Evolutionary conservation across 2,888 invertebrate genomes (phyloP).

Genomic region (Eurytoma californica): DNA sequence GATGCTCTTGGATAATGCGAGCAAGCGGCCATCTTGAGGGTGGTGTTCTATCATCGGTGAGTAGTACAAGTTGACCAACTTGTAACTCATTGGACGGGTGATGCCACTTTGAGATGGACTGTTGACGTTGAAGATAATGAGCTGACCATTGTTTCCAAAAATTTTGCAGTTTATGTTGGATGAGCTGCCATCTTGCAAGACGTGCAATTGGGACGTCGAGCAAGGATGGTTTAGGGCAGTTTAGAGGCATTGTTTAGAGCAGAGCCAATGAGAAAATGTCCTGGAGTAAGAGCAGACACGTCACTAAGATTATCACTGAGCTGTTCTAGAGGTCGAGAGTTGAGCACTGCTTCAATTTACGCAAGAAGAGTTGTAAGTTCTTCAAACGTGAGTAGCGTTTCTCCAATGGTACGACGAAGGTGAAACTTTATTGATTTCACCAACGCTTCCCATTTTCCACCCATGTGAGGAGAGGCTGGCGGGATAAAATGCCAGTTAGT

Average conservation of each 20-base stretch:
- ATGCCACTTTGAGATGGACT: too few species aligned
- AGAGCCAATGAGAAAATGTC: constrained; percentile 63
- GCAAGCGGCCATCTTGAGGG: too few species aligned
- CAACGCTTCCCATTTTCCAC: too few species aligned
- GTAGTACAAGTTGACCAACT: too few species aligned
- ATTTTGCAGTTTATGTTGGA: too few species aligned
- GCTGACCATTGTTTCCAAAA: too few species aligned
- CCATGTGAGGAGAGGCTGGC: too few species aligned
- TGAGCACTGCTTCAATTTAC: background rate
- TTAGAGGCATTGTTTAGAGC: constrained; percentile 55
- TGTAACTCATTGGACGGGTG: too few species aligned
- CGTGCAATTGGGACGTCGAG: constrained; percentile 52
- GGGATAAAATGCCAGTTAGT: background rate
- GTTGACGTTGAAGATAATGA: too few species aligned
- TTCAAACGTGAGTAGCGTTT: background rate
- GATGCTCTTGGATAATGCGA: too few species aligned
- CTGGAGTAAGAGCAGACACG: too few species aligned
- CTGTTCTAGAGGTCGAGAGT: background rate
- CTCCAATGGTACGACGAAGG: background rate
- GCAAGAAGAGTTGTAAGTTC: background rate
- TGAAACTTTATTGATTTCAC: background rate
- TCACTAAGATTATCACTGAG: background rate
- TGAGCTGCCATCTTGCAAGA: constrained; percentile 52
- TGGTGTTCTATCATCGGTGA: too few species aligned
- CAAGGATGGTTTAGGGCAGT: constrained; percentile 61